A percentile compares a stretch with the other conserved stretches of the same genome.
Evolutionary conservation across 2,888 invertebrate species (phyloP).

Genomic region (Synanthedon andrenaeformis): DNA sequence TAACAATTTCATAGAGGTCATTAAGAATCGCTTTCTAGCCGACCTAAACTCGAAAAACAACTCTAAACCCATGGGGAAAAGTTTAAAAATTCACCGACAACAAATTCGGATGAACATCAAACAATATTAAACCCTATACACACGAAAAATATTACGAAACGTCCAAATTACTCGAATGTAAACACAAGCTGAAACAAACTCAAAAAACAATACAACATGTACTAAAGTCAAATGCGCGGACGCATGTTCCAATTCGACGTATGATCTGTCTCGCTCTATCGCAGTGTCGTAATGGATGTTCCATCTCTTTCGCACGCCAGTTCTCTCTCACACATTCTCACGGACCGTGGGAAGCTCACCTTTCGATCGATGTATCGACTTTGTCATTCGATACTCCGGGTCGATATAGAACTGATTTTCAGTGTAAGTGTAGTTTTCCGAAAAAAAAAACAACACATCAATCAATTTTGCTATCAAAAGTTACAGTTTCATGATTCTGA

Average conservation of each 20-base stretch:
- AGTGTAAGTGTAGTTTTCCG: neutral
- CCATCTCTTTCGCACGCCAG: conserved; percentile 10
- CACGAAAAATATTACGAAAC: neutral
- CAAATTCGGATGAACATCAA: neutral
- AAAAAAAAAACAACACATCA: too few species aligned
- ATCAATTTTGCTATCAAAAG: too few species aligned
- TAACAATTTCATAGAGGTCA: neutral
- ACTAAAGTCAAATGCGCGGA: neutral
- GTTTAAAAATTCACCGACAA: neutral
- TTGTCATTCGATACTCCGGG: conserved; percentile 21
- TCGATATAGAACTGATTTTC: conserved; percentile 12
- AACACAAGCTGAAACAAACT: neutral
- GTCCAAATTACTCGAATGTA: neutral
- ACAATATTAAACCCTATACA: neutral
- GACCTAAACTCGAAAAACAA: neutral
- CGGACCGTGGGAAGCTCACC: conserved; percentile 40
- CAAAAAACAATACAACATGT: neutral
- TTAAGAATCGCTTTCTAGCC: neutral
- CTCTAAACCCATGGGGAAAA: neutral
- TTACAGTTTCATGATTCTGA: too few species aligned
- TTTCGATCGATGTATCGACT: conserved; percentile 23
- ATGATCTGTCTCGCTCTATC: neutral
- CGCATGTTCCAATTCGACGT: neutral
- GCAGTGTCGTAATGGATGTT: neutral
- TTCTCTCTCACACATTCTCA: conserved; percentile 20